Conservation (phyloP, 2,113 vertebrate genomes). For the Patagioenas fasciata region DNA sequence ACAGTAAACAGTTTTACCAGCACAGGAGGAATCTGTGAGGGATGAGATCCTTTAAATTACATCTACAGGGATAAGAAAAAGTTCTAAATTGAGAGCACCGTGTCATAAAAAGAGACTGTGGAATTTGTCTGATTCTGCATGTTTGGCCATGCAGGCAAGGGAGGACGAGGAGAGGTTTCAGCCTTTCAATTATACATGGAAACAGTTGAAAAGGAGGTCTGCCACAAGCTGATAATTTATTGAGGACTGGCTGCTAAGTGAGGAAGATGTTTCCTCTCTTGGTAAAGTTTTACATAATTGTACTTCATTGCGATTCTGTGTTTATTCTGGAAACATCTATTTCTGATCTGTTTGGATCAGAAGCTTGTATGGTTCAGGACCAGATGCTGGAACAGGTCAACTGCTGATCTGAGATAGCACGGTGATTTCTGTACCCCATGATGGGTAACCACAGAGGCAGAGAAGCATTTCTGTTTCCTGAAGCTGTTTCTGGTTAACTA, state of each 20-base stretch:
- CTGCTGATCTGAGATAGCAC: not conserved
- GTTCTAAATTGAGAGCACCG: not conserved
- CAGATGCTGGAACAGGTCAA: not conserved
- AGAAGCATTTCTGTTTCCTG: not conserved
- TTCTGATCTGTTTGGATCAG: not conserved
- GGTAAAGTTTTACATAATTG: not conserved
- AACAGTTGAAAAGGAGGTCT: not conserved
- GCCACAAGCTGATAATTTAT: not conserved
- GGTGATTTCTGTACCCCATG: not conserved
- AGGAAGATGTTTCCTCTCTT: not conserved
- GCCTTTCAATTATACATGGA: not conserved
- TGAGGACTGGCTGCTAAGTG: not conserved
- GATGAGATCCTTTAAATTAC: not conserved
- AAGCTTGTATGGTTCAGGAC: not conserved
- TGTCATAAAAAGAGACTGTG: not conserved
- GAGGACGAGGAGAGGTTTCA: not conserved
- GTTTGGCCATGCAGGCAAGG: not conserved
- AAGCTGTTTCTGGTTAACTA: slow-evolving; percentile 22
- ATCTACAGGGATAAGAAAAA: not conserved
- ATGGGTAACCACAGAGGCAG: not conserved
- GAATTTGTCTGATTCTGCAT: not conserved
- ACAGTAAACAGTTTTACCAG: not conserved
- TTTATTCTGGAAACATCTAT: not conserved
- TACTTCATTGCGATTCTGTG: not conserved
- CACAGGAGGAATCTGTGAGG: not conserved